Evolutionary conservation across 2,113 vertebrate species (phyloP), one percentile per base, ranked within the genome.

Genomic region (Lampris megalopsis): DNA sequence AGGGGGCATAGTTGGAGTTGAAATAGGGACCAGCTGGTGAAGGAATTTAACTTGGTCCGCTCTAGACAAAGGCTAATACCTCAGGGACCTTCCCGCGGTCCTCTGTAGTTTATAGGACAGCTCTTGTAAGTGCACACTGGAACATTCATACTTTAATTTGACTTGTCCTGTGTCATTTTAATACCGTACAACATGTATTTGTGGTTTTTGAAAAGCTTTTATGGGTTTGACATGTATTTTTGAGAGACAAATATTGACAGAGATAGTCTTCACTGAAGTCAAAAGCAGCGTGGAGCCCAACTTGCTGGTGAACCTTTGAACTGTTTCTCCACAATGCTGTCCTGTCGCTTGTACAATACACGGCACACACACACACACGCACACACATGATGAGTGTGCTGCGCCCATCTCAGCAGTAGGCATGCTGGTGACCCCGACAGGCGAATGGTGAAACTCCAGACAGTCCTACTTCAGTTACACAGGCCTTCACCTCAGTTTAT

Each of bases 11-110:
- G 76, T 68, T 71, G 77, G 67, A 74, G 75, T 62, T 87, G 57
- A 91, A 94, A 93, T 92, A 65, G 77, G 83, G 82, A 87, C 83
- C 92, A 92, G 86, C 90, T 93, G 92, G 47, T 49, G 11, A 36
- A 89, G 82, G 90, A 93, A 93, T 91, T 88, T 48, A 69, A 74
- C 49, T 52, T 37, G 13, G 47, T 45, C 7, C 4, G 43, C 71
- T 84, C 73, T 67, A 62, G 11, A 58, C 5, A 58, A 82, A 42
- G 42, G 52, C 66, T 76, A 57, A 80, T 49, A 47, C 38, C 41
- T 40, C 35, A 64, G 62, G 78, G 56, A 47, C 40, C 40, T 35
- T 48, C 35, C 40, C 40, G 50, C 35, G 35, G 47, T 40, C 49
- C 10, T 8, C 49, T 52, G 13, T 11, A 3, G 9, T 52, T 48